Evolutionary conservation across 2,888 invertebrate genomes (phyloP).

Genomic region (Caenorhabditis imperialis): DNA sequence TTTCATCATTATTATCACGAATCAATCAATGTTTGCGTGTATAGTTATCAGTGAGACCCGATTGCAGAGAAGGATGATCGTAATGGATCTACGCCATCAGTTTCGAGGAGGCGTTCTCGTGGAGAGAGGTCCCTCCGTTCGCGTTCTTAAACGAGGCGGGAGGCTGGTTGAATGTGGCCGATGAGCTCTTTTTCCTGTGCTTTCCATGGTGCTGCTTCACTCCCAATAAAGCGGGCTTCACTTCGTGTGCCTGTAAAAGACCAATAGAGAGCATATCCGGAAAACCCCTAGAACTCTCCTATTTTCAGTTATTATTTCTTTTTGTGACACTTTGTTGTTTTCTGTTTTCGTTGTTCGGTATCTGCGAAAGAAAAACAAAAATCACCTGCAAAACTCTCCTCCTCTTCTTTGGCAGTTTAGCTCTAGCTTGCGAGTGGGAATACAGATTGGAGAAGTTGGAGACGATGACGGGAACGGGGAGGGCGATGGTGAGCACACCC

Average conservation of each 20-base stretch:
- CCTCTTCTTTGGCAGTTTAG: slow-evolving; percentile 70
- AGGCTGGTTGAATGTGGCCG: slow-evolving; percentile 50
- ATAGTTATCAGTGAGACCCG: not conserved
- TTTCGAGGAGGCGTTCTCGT: slow-evolving; percentile 54
- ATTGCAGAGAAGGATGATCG: not conserved
- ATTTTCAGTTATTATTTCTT: no score
- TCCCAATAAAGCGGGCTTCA: slow-evolving; percentile 64
- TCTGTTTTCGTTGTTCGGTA: no score
- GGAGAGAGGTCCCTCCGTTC: slow-evolving; percentile 54
- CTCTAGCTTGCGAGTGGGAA: slow-evolving; percentile 73
- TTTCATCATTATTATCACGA: no score
- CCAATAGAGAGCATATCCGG: no score
- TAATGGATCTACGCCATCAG: slow-evolving; percentile 49
- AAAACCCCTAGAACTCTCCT: no score
- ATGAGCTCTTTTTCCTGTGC: slow-evolving; percentile 65
- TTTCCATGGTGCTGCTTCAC: slow-evolving; percentile 63
- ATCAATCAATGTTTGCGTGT: no score
- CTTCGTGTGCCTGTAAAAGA: slow-evolving; percentile 68
- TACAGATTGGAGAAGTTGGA: slow-evolving; percentile 76
- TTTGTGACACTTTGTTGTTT: not conserved
- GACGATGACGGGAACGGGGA: slow-evolving; percentile 74
- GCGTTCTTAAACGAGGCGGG: slow-evolving; percentile 43
- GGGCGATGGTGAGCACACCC: slow-evolving; percentile 76
- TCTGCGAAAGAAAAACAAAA: no score
- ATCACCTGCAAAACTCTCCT: slow-evolving; percentile 69